A percentile compares a stretch with the other conserved stretches of the same genome.
Evolutionary conservation across 2,113 vertebrate species (phyloP).

Genomic region (Australoheros scitulus): DNA sequence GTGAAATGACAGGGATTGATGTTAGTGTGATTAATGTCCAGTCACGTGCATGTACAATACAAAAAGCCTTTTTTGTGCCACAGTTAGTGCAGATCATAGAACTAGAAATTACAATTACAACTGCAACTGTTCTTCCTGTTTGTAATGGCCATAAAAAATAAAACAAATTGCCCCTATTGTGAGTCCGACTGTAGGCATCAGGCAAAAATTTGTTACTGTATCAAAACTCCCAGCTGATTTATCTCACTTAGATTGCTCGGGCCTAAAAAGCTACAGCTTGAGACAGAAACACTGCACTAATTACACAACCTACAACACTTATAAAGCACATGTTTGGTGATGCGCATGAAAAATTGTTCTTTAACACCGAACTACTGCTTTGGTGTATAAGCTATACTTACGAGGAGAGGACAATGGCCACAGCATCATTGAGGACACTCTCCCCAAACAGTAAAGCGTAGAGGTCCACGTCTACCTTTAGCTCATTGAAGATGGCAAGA

Average conservation of each 20-base stretch:
- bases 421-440: slow-evolving; percentile 97
- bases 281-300: neutral
- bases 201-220: neutral
- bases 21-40: slow-evolving; percentile 60
- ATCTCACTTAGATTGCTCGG: neutral
- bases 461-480: slow-evolving; percentile 96
- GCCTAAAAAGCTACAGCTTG: neutral
- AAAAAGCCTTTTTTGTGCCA: neutral
- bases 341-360: accelerated
- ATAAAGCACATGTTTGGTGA: neutral
- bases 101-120: neutral
- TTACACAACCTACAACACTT: neutral
- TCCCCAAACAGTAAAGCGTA: slow-evolving; percentile 97
- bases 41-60: slow-evolving; percentile 14
- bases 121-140: neutral
- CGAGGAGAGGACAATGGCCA: slow-evolving; percentile 98
- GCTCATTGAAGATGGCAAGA: slow-evolving; percentile 96
- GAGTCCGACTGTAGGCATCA: neutral
- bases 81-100: neutral
- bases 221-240: neutral
- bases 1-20: slow-evolving; percentile 70
- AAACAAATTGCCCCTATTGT: neutral
- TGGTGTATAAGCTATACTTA: slow-evolving; percentile 73
- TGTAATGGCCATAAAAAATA: neutral
- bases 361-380: neutral